These are phyloP conservation scores for Aphaenogaster rudis DNA, from an alignment of 1,140 invertebrate genomes.

Conservation along the genomic window DNA sequence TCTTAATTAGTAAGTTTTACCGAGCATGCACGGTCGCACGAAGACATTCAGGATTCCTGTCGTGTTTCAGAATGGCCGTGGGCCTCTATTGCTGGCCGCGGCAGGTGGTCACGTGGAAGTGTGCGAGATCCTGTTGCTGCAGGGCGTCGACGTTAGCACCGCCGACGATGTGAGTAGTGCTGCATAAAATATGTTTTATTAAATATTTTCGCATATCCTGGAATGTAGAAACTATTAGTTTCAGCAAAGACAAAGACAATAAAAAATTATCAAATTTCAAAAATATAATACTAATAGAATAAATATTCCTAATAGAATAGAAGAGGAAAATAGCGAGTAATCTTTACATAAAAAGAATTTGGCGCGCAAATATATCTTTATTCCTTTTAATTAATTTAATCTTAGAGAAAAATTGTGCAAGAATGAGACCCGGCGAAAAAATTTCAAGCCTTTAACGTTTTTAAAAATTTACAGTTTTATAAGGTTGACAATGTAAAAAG, in stretches of 20 bases:
- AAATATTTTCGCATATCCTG: neutral
- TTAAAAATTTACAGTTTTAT: neutral
- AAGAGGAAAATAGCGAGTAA: neutral
- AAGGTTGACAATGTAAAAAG: too few species aligned
- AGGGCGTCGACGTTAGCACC: constrained; percentile 77
- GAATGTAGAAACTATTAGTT: neutral
- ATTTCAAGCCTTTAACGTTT: too few species aligned
- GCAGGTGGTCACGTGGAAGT: constrained; percentile 78
- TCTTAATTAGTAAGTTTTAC: constrained; percentile 55
- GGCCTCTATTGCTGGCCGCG: constrained; percentile 77
- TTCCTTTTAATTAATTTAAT: too few species aligned
- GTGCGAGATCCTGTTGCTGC: constrained; percentile 77
- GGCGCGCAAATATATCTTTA: neutral
- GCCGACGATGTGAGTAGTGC: constrained; percentile 80
- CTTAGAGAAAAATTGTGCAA: too few species aligned
- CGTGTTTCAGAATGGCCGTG: constrained; percentile 77
- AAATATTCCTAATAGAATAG: neutral
- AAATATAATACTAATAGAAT: neutral
- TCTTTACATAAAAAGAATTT: neutral
- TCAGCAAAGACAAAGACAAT: neutral
- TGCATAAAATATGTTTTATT: constrained; percentile 28
- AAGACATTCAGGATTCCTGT: constrained; percentile 46
- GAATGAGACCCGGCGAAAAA: too few species aligned
- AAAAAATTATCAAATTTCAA: neutral
- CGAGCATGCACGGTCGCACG: neutral